phyloP scores from a whole-genome alignment of 2,888 invertebrate genomes.

The Cosmia pyralina region DNA sequence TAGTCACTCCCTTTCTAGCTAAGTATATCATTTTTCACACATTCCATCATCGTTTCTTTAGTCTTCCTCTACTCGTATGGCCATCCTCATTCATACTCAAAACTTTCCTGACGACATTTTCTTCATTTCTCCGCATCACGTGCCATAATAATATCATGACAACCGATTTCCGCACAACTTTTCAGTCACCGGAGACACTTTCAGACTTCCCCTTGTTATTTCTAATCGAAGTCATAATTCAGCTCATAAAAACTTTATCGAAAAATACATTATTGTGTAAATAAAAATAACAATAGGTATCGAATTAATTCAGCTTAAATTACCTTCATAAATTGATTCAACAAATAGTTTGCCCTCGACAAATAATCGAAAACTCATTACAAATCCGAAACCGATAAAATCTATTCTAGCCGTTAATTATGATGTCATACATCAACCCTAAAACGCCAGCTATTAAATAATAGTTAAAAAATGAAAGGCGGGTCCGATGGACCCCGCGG shows the following conservation, averaged over 20 bases:
- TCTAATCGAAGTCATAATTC: constrained; percentile 3
- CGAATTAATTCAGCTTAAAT: constrained; percentile 6
- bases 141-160: too few relatives aligned
- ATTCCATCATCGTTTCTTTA: too few relatives aligned
- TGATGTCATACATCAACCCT: constrained; percentile 86
- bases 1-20: too few relatives aligned
- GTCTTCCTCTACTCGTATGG: too few relatives aligned
- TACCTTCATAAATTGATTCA: constrained; percentile 40
- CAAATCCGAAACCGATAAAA: constrained; percentile 55
- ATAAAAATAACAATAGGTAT: constrained; percentile 23
- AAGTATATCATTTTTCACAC: too few relatives aligned
- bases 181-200: too few relatives aligned
- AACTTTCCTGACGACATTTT: too few relatives aligned
- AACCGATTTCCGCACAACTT: too few relatives aligned
- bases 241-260: constrained; percentile 9
- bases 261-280: neutral
- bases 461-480: constrained; percentile 73
- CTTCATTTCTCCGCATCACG: too few relatives aligned
- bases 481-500: constrained; percentile 59
- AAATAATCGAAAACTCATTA: constrained; percentile 55
- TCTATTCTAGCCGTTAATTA: constrained; percentile 83
- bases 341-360: constrained; percentile 38
- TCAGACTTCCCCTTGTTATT: neutral
- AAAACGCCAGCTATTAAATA: constrained; percentile 76
- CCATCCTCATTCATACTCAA: too few relatives aligned